Evolutionary conservation across 2,888 invertebrate species (phyloP), one percentile per base, ranked within the genome.

Genomic region (Furcula furcula): DNA sequence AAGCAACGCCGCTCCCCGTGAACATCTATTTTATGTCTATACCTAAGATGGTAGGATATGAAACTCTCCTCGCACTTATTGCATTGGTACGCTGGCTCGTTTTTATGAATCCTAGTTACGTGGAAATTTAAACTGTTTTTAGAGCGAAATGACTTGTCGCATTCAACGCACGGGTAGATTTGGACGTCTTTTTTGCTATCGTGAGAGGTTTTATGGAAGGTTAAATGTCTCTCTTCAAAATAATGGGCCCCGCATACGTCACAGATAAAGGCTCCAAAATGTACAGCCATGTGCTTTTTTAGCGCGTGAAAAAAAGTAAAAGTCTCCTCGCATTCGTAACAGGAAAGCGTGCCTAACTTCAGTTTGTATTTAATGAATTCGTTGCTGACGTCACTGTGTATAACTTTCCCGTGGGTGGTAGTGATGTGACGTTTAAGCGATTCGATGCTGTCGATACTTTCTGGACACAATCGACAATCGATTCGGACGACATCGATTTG

Each of bases 281-380:
- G 76, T 10, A 56, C 65, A 0, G 69, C 67, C 66, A 74, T 73
- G 31, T 74, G 71, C 21, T 65, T 59, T 30, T 61, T 63, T 10
- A 76, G 29, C 0, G 59, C 60, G 20, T 70, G 68, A 31, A 68
- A 72, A 22, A 70, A 77, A 0, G 47, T 65, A 46, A 61, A 83
- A 15, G 36, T 68, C 49, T 19, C 33, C 0, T 46, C 44, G 19
- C 80, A 88, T 49, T 72, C 65, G 0, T 57, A 41, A 12, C 79
- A 86, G 0, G 41, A 41, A 1, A 81, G 28, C 1, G 61, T 65
- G 0, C 64, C 68, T 0, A 48, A 16, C n/a, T 73, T 75, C 0
- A 86, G 39, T 18, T 59, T 59, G 25, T 80, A 86, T 15, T 74
- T 75, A 2, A 86, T 36, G n/a, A 80, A 79, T 18, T 81, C 77